Conservation (phyloP, 2,113 vertebrate species). For the Upupa epops region DNA sequence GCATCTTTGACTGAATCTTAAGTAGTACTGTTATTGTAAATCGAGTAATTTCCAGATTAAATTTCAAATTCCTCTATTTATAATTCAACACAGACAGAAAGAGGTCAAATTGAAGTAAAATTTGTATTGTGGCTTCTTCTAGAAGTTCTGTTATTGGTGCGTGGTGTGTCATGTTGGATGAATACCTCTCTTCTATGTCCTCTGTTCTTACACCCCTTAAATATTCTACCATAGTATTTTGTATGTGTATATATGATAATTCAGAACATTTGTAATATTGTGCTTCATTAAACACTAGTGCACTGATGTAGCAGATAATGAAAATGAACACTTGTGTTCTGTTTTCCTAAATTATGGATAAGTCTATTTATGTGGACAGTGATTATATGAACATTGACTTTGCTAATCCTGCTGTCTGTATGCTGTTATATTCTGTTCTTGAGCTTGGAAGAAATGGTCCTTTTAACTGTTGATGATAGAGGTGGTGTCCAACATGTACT, state of each 20-base stretch:
- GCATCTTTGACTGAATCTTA: not conserved
- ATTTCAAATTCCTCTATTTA: not conserved
- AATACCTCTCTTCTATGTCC: not conserved
- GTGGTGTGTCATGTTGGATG: not conserved
- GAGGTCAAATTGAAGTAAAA: not conserved
- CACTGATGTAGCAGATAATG: not conserved
- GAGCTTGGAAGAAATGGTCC: no score
- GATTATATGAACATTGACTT: not conserved
- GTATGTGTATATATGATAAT: not conserved
- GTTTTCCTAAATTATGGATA: not conserved
- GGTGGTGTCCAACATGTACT: not conserved
- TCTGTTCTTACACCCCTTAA: not conserved
- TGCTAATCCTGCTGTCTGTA: not conserved
- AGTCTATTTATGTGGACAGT: not conserved
- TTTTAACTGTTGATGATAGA: not conserved
- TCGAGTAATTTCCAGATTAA: not conserved
- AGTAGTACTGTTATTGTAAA: not conserved
- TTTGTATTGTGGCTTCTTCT: not conserved
- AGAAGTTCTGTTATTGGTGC: not conserved
- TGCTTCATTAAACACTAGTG: not conserved
- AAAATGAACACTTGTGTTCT: not conserved
- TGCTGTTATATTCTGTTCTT: not conserved
- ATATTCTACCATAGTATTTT: not conserved
- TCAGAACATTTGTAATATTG: not conserved
- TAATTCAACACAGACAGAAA: not conserved